Evolutionary conservation across 2,797 vertebrate species (phyloP), one percentile per base, ranked within the genome.

Genomic region (Tapirus indicus): DNA sequence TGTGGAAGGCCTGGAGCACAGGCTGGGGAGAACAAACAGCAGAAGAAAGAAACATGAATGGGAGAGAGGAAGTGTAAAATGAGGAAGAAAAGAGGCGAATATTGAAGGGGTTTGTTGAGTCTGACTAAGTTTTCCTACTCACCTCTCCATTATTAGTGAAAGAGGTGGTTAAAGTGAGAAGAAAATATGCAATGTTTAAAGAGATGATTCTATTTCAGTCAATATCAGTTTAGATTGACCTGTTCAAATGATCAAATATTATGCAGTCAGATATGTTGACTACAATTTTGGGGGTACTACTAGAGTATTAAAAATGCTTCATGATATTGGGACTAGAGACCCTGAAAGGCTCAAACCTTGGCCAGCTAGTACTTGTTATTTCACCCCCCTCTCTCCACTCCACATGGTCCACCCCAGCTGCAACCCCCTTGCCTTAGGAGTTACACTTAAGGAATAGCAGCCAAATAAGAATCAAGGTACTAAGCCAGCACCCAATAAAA

Each of bases 41-140:
- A 44, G 8, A 41, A 29, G 44, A 89, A 17, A 85, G 58, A 91
- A 66, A 47, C 0, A 0, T n/a, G 6, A 32, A 44, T 29, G 23
- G 23, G 17, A 44, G 71, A 44, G 58, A 89, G 20, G 32, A 80
- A 12, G 0, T 21, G 18, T 1, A 23, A 18, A 56, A 47, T 41
- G 14, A 80, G 58, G 54, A 94, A 68, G 54, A 60, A 94, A 89
- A 47, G 44, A 41, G 16, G 62, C 21, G 79, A 62, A 32, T 86
- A 44, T 44, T 29, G 38, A 82, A 78, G 49, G 25, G 32, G 68
- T n/a, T 44, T 35, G 6, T 6, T 7, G 66, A 84, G 52, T 38
- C 71, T 94, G 66, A 41, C 25, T 69, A 18, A 23, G 32, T 60
- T 54, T 88, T 66, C 25, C 86, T 25, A 64, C n/a, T 93, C 49